phyloP scores from a whole-genome alignment of 2,888 invertebrate genomes.

The Bombylius discolor region DNA sequence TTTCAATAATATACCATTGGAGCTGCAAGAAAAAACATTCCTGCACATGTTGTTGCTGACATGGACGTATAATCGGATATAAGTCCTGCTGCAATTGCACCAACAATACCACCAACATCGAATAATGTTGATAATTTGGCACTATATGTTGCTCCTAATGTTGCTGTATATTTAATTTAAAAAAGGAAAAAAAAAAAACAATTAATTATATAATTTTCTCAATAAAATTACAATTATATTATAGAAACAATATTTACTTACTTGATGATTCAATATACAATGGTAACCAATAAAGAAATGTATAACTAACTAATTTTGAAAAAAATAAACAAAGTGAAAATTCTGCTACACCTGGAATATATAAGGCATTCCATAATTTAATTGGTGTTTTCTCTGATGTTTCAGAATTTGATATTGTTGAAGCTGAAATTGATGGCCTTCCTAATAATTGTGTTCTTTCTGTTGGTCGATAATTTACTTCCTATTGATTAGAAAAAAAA shows the following conservation, averaged over 20 bases:
- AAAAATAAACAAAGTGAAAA: slow-evolving; percentile 89
- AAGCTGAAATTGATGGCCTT: slow-evolving; percentile 11
- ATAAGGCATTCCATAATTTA: slow-evolving; percentile 44
- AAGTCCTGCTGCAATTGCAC: slow-evolving; percentile 78
- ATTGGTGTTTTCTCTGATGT: slow-evolving; percentile 23
- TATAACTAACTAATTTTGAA: slow-evolving; percentile 92
- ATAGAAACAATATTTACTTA: slow-evolving; percentile 40
- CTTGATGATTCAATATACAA: slow-evolving; percentile 73
- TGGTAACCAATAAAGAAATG: slow-evolving; percentile 94
- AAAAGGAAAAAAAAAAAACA: slow-evolving; percentile 7
- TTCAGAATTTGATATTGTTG: background rate
- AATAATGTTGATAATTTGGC: slow-evolving; percentile 71
- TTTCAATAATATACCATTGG: slow-evolving; percentile 51
- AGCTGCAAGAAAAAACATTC: slow-evolving; percentile 65
- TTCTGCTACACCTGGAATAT: slow-evolving; percentile 86
- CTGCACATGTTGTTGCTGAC: slow-evolving; percentile 76
- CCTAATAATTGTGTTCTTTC: slow-evolving; percentile 33
- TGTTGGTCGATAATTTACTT: slow-evolving; percentile 29
- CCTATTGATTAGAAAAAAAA: slow-evolving; percentile 21
- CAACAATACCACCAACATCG: slow-evolving; percentile 81
- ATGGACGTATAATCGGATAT: slow-evolving; percentile 71
- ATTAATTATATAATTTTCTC: background rate
- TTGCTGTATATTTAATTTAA: slow-evolving; percentile 39
- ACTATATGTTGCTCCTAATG: slow-evolving; percentile 51
- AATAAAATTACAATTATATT: background rate